Evolutionary conservation across 1,140 invertebrate genomes (phyloP), one percentile per base, ranked within the genome.

Genomic region (Diplogasteroides magnus): DNA sequence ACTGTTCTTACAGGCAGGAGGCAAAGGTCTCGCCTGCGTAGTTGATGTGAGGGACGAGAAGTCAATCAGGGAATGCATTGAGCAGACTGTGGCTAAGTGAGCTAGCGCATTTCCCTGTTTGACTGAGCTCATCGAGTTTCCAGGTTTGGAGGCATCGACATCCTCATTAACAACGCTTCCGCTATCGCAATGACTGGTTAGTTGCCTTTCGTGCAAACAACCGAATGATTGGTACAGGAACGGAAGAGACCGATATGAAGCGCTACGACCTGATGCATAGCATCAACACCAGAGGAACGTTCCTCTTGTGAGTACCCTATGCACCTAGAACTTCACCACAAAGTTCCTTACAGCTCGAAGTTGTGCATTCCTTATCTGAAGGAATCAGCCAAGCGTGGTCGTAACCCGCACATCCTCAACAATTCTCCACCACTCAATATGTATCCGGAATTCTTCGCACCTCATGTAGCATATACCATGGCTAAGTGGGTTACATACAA

Each of bases 391-490:
- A 11, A 6, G 6, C 37, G 37, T 48, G 37, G 37, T 48, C 37
- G 37, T 19, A 94, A 96, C 85, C 91, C 93, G 2, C 96, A 98
- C 78, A 97, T 99, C 77, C 86, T 98, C 2, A 98, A 97, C 83
- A 86, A 98, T 14, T 94, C 92, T 70, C 96, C 96, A 26, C 96
- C 96, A 2, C 84, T 98, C 13, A 92, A 90, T 81, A 88, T 98
- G 89, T 88, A 90, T 73, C 88, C 91, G 0, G 85, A 88, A 76
- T 98, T 95, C 94, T 98, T 98, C 83, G 87, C 88, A 68, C 87
- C 90, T 77, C 91, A 98, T 86, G 90, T 96, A 23, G 94, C 93
- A n/a, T 98, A 98, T 82, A 97, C 95, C 0, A 97, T 97, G 88
- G 91, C 95, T 1, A 98, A 98, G 37, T 48, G 19, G 19, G 37